A percentile compares a stretch with the other conserved stretches of the same genome.
Evolutionary conservation across 2,888 invertebrate species (phyloP).

Genomic region (Polymixis lichenea): DNA sequence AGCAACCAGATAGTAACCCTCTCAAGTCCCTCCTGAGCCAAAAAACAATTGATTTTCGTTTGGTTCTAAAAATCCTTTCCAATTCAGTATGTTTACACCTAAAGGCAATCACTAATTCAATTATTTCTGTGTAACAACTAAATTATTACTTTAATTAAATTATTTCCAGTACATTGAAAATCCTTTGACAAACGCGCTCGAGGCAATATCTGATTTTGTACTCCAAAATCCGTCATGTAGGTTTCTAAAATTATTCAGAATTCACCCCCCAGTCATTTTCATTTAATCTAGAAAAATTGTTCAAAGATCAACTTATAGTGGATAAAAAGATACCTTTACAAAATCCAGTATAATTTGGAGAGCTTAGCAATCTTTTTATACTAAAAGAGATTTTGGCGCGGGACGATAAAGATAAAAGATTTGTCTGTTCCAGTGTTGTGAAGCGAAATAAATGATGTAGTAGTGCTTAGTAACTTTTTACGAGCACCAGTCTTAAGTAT

Average conservation of each 20-base stretch:
- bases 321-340: neutral
- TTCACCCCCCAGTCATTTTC: conserved; percentile 23
- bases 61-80: neutral
- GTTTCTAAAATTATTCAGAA: conserved; percentile 14
- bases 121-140: conserved; percentile 13
- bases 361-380: conserved; percentile 7
- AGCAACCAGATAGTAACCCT: too few species aligned
- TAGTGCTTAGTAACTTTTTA: neutral
- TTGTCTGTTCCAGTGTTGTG: conserved; percentile 4
- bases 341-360: neutral
- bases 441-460: neutral
- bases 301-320: neutral
- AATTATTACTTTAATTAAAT: conserved; percentile 38
- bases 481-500: neutral
- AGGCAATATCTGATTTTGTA: conserved; percentile 24
- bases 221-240: conserved; percentile 25
- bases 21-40: too few species aligned
- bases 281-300: conserved; percentile 13
- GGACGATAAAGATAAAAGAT: conserved; percentile 13
- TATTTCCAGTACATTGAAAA: conserved; percentile 25
- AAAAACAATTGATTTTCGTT: neutral
- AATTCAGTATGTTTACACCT: neutral
- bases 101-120: neutral
- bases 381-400: conserved; percentile 16
- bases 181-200: conserved; percentile 27